phyloP scores from a whole-genome alignment of 2,113 vertebrate genomes.

The Cricetomys ansorgei region DNA sequence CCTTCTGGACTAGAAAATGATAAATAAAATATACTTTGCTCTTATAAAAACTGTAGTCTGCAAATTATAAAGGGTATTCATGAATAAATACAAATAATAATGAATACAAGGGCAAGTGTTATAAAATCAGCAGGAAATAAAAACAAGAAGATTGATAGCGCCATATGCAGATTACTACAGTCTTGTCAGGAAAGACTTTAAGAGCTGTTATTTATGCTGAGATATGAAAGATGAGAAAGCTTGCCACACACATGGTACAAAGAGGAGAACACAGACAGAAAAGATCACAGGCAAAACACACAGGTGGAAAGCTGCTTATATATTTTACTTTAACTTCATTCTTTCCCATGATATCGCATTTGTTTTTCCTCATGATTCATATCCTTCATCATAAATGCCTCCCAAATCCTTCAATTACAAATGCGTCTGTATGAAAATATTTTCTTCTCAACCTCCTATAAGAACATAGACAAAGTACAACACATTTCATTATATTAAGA shows the following conservation, averaged over 20 bases:
- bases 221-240: background rate
- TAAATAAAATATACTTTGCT: background rate
- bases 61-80: background rate
- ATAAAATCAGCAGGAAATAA: background rate
- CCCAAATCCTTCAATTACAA: background rate
- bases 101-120: background rate
- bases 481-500: background rate
- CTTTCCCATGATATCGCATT: background rate
- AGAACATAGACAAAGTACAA: background rate
- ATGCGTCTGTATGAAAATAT: background rate
- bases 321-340: background rate
- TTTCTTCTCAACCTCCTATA: background rate
- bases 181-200: background rate
- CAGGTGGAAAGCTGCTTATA: background rate
- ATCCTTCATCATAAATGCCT: background rate
- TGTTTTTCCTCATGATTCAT: background rate
- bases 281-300: background rate
- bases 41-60: background rate
- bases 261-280: background rate
- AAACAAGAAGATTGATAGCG: background rate
- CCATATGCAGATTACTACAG: background rate
- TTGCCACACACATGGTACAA: background rate
- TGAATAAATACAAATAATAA: background rate
- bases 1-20: background rate
- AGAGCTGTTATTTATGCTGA: background rate